phyloP scores from a whole-genome alignment of 1,140 invertebrate species.

The Coptotermes formosanus region DNA sequence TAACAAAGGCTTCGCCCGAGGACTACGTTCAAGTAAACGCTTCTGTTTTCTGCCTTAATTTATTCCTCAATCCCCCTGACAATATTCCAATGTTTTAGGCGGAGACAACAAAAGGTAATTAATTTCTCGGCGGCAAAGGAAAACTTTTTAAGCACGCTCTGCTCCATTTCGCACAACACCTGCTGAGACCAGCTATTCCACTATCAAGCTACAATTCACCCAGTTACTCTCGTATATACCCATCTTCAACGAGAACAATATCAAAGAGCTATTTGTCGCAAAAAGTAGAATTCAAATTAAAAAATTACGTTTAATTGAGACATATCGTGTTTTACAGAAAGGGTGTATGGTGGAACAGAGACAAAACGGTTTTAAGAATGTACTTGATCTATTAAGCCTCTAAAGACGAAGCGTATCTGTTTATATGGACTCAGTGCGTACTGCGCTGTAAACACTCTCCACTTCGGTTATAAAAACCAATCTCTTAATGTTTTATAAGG shows the following conservation, averaged over 20 bases:
- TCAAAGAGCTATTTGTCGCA: neutral
- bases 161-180: neutral
- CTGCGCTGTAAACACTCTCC: too few species aligned
- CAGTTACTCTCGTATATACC: neutral
- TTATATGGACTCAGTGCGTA: too few species aligned
- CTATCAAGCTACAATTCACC: too few species aligned
- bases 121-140: neutral
- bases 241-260: neutral
- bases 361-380: neutral
- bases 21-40: neutral
- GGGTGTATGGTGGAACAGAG: neutral
- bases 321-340: neutral
- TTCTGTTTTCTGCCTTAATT: neutral
- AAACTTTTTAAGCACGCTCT: neutral
- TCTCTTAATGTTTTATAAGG: too few species aligned
- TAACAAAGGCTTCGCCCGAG: neutral
- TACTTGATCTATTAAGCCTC: neutral
- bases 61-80: neutral
- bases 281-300: neutral
- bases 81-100: neutral
- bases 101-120: conserved; percentile 12
- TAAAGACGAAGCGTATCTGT: too few species aligned
- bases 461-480: too few species aligned
- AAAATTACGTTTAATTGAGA: neutral
- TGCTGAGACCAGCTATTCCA: neutral